Conservation (phyloP, 2,797 vertebrate genomes). For the Halcyon badia region DNA sequence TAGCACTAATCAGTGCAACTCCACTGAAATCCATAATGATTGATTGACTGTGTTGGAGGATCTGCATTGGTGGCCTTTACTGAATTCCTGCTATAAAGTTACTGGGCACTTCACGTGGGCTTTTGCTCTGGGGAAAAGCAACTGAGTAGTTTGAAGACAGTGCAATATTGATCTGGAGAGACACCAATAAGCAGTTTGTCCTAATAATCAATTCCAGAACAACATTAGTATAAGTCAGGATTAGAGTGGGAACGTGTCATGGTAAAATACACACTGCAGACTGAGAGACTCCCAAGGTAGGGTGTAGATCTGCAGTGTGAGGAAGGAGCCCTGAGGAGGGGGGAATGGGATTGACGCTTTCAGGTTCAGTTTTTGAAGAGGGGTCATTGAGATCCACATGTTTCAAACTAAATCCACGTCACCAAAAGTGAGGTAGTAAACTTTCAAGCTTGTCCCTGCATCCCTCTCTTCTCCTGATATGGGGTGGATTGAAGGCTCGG, state of each 20-base stretch:
- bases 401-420: background rate
- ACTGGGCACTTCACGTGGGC: background rate
- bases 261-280: background rate
- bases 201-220: background rate
- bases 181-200: background rate
- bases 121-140: background rate
- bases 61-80: background rate
- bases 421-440: background rate
- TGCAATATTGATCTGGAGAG: constrained; percentile 28
- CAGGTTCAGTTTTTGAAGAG: background rate
- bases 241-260: background rate
- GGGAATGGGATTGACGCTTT: background rate
- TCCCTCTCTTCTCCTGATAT: accelerated
- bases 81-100: background rate
- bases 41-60: background rate
- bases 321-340: background rate
- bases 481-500: background rate
- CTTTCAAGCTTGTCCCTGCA: background rate
- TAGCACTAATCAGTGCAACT: background rate
- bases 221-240: background rate
- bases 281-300: background rate
- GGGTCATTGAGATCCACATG: accelerated
- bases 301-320: background rate
- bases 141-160: background rate
- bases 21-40: background rate